Base-by-base conservation (phyloP, 2,797 vertebrate genomes). In the Naso thynnoides region DNA sequence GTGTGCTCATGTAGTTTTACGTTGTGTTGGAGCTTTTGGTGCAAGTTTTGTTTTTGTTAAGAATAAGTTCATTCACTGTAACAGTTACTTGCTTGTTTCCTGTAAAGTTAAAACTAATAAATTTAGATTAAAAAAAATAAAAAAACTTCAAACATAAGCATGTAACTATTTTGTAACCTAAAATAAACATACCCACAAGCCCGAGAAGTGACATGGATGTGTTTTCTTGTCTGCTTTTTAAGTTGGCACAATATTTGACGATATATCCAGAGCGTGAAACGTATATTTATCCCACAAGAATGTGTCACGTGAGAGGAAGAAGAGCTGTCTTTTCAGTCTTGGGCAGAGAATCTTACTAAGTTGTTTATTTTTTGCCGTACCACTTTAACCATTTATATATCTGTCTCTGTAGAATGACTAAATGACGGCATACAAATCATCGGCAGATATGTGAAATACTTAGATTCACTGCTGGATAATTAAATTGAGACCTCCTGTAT, bases 281-380 rank as follows among this genome's bases (percentile, higher is more conserved):
- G 0, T 15, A 13, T n/a, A 47, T 42, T 59, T 27, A 50, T 54
- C 44, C n/a, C 16, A 23, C 29, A 57, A 19, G 23, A 50, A 36
- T 68, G 65, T 45, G 71, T 84, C 82, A 81, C 55, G 52, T 76
- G 83, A 76, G 19, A 21, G 55, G 27, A 57, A 58, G 58, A 26
- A 23, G 54, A 48, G 57, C 24, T 52, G 21, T 16, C 14, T 11
- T 24, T 29, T 49, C 57, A 54, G 0, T 23, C 6, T 49, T 42
- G 21, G n/a, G 6, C 10, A 4, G 45, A 13, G 47, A 26, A 29
- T 38, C 7, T 27, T 52, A 6, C 9, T 23, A 13, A 41, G 19
- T 24, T 4, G 56, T 54, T 27, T 4, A 16, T 14, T 19, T 42
- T 24, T 10, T 41, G 9, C 23, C 29, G 21, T 27, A 1, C 23